phyloP scores from a whole-genome alignment of 2,888 invertebrate species.

The Hydropsyche betteni region DNA sequence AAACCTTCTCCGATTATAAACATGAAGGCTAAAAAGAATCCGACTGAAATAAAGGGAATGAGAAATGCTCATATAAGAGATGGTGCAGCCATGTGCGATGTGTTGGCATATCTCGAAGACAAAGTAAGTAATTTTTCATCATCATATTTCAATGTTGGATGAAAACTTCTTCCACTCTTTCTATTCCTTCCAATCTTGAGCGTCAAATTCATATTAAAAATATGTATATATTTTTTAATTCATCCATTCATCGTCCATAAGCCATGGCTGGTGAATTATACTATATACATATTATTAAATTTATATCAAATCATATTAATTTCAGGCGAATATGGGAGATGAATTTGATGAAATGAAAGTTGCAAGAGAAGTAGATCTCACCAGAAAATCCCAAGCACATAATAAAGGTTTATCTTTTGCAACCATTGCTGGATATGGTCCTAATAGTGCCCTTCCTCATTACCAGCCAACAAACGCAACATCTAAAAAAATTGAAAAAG shows the following conservation, averaged over 20 bases:
- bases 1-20: constrained; percentile 83
- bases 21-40: constrained; percentile 89
- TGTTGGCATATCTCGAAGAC: constrained; percentile 77
- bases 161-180: too few species aligned
- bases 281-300: background rate
- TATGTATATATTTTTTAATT: too few species aligned
- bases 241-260: too few species aligned
- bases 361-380: constrained; percentile 74
- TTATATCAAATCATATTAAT: constrained; percentile 18
- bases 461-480: constrained; percentile 79
- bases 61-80: constrained; percentile 85
- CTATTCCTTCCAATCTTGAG: too few species aligned
- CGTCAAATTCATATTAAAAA: too few species aligned
- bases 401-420: constrained; percentile 82
- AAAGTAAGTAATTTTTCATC: constrained; percentile 59
- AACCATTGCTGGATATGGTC: constrained; percentile 88
- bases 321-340: constrained; percentile 60
- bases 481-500: constrained; percentile 73
- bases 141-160: too few species aligned
- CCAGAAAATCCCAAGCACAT: constrained; percentile 77
- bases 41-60: constrained; percentile 83
- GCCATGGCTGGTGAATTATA: too few species aligned
- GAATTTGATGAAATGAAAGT: constrained; percentile 78
- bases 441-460: constrained; percentile 88
- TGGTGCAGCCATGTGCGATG: constrained; percentile 89